Base-by-base conservation (phyloP, 2,113 vertebrate species). In the Astatotilapia flaviijosephi region DNA sequence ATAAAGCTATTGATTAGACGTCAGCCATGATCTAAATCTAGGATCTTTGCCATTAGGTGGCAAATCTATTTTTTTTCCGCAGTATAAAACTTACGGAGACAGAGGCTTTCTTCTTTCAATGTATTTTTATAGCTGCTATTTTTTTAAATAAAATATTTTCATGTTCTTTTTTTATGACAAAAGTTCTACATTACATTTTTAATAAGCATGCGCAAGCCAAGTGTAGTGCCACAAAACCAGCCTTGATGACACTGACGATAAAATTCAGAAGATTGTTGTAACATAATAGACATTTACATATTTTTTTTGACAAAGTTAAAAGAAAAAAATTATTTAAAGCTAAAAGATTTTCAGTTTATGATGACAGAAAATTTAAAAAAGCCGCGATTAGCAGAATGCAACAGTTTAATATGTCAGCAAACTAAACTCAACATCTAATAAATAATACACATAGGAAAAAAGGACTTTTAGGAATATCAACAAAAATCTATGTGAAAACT, bases 1-100 rank as follows among this genome's bases (percentile, higher is more conserved):
- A 85, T 47, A 79, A 28, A 68, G 65, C 37, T 84, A 82, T 68
- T 58, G 79, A 85, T 83, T 58, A 35, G 55, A 56, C 12, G 23
- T 7, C 81, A 70, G 10, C 10, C 4, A 8, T n/a, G 28, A 82
- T 77, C 13, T 47, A 75, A 83, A 28, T 53, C 14, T 8, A 31
- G 26, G 68, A 70, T 82, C 6, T 75, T 14, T 54, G 55, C 17
- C 33, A 65, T 40, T 23, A 45, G 13, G 28, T 49, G 17, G 37
- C 47, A 70, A 54, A 28, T 84, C 17, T 13, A 54, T 40, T 85
- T 85, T 75, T 70, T n/a, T 53, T 4, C 2, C 5, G n/a, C 19
- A 31, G 12, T 62, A 54, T 9, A 14, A 83, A 53, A 47, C 21
- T 60, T 84, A 86, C 4, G 9, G 82, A 37, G 14, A 51, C 11